Evolutionary conservation across 2,888 invertebrate species (phyloP).

Genomic region (Hydropsyche betteni): DNA sequence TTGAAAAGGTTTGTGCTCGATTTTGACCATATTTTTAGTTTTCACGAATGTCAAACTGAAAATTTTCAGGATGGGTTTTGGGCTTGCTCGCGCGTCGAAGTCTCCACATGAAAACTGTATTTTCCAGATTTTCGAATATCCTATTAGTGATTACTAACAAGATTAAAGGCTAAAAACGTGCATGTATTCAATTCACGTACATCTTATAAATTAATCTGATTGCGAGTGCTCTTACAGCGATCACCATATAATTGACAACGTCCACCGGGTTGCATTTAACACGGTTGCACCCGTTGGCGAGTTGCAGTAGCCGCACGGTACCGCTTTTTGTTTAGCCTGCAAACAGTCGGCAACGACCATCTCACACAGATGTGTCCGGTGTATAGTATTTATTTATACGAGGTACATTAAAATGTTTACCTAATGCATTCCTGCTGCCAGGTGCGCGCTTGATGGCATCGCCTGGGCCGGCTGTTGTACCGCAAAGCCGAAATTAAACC

Average conservation of each 20-base stretch:
- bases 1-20: too few species aligned
- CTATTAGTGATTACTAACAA: not conserved
- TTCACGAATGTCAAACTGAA: too few species aligned
- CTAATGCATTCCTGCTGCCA: slow-evolving; percentile 34
- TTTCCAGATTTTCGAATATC: not conserved
- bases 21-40: too few species aligned
- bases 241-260: not conserved
- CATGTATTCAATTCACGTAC: not conserved
- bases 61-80: too few species aligned
- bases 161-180: not conserved
- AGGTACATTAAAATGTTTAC: slow-evolving; percentile 33
- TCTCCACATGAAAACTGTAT: too few species aligned
- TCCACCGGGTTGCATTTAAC: slow-evolving; percentile 14
- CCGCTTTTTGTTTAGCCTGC: slow-evolving; percentile 29
- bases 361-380: slow-evolving; percentile 16
- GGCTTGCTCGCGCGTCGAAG: too few species aligned
- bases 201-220: too few species aligned
- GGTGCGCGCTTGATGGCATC: slow-evolving; percentile 12
- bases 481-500: slow-evolving; percentile 25
- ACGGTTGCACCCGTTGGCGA: slow-evolving; percentile 8
- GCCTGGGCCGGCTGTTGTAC: not conserved
- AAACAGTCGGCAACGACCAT: slow-evolving; percentile 10
- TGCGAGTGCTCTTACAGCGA: not conserved
- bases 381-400: slow-evolving; percentile 6
- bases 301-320: not conserved